Conservation (phyloP, 2,797 vertebrate genomes). For the Dryobates pubescens region DNA sequence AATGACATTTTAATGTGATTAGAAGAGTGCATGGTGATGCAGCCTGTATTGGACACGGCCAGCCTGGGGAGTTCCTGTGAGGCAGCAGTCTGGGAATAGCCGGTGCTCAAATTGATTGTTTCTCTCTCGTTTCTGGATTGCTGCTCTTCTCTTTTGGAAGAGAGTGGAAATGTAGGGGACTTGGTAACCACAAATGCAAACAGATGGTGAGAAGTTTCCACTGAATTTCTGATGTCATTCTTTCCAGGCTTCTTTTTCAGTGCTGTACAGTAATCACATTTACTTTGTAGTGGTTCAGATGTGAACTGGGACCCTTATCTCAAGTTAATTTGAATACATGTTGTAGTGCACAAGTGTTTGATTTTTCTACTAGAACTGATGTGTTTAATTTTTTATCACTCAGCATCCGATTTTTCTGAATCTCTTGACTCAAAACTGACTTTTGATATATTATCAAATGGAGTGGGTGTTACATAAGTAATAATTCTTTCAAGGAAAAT, state of each 20-base stretch:
- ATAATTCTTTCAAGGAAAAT: background rate
- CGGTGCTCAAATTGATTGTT: background rate
- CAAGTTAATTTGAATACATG: background rate
- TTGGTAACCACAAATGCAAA: background rate
- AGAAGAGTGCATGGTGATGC: background rate
- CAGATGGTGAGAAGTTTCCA: background rate
- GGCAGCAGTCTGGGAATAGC: background rate
- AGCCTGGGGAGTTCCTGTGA: background rate
- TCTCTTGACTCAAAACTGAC: background rate
- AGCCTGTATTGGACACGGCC: background rate
- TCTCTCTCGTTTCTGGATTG: background rate
- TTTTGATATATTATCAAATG: background rate
- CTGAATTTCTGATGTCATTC: background rate
- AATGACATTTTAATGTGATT: background rate
- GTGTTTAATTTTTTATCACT: background rate
- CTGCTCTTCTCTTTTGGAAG: background rate
- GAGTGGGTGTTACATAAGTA: background rate
- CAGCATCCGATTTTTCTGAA: background rate
- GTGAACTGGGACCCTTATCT: background rate
- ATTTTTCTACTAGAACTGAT: background rate
- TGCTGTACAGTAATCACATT: background rate
- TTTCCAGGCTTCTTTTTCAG: background rate
- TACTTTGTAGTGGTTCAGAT: background rate
- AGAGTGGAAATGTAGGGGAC: background rate
- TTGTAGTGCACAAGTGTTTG: background rate